Conservation (phyloP, 2,113 vertebrate species). For the Pseudorectes ferrugineus region DNA sequence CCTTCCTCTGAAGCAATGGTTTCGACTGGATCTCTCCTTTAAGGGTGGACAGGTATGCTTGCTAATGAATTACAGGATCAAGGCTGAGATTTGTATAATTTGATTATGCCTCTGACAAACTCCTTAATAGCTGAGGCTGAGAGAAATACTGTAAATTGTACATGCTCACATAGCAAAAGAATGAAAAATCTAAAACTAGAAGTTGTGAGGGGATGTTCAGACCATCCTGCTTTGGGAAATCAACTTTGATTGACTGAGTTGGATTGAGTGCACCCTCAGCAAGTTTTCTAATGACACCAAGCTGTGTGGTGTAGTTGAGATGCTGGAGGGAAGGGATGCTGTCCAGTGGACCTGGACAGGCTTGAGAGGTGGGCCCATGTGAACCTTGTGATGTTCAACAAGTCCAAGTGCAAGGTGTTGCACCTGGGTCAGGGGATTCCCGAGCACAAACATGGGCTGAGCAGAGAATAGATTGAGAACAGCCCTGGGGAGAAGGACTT, state of each 20-base stretch:
- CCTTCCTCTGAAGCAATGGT: slow-evolving; percentile 83
- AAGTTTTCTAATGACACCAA: neutral
- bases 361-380: neutral
- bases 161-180: neutral
- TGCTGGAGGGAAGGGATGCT: neutral
- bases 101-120: neutral
- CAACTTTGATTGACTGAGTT: neutral
- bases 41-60: slow-evolving; percentile 77
- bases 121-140: neutral
- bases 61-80: neutral
- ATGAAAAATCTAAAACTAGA: neutral
- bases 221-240: neutral
- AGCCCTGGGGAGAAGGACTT: neutral
- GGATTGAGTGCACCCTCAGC: neutral
- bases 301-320: neutral
- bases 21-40: slow-evolving; percentile 83
- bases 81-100: neutral
- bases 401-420: neutral
- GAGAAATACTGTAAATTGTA: neutral
- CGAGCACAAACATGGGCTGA: no score
- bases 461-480: neutral
- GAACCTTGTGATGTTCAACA: neutral
- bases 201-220: neutral
- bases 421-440: neutral
- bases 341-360: neutral